A percentile compares a stretch with the other conserved stretches of the same genome.
These are phyloP conservation scores for Stenichneumon culpator DNA, from an alignment of 2,888 invertebrate species.

Conservation along the genomic window DNA sequence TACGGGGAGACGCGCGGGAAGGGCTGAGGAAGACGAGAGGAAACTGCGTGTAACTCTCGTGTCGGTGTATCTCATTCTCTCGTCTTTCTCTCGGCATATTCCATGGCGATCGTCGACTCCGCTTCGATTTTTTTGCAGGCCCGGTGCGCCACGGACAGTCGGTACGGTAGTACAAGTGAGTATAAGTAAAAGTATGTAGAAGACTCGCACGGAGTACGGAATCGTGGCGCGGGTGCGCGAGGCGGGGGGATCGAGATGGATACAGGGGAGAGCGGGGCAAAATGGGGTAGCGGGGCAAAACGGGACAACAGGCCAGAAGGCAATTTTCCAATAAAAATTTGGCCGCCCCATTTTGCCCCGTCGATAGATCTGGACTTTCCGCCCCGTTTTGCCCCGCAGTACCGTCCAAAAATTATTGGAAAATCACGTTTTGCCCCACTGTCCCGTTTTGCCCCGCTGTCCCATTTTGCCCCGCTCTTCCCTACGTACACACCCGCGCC, in stretches of 20 bases:
- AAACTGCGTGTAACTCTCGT: slow-evolving; percentile 8
- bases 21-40: slow-evolving; percentile 56
- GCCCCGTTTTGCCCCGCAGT: too few relatives aligned
- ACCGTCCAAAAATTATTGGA: too few relatives aligned
- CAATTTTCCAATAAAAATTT: too few relatives aligned
- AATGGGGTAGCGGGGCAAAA: too few relatives aligned
- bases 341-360: too few relatives aligned
- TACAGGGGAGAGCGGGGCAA: too few relatives aligned
- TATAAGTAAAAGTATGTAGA: slow-evolving; percentile 66
- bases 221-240: slow-evolving; percentile 65
- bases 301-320: too few relatives aligned
- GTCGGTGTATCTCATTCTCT: slow-evolving; percentile 41
- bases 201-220: slow-evolving; percentile 60
- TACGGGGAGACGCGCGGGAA: slow-evolving; percentile 70
- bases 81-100: slow-evolving; percentile 19
- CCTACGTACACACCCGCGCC: slow-evolving; percentile 39
- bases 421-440: too few relatives aligned
- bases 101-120: slow-evolving; percentile 24
- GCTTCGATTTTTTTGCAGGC: slow-evolving; percentile 46
- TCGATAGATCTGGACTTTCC: too few relatives aligned
- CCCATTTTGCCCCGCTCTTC: too few relatives aligned
- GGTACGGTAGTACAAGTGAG: slow-evolving; percentile 59
- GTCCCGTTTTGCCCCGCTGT: too few relatives aligned
- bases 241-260: slow-evolving; percentile 36
- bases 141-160: slow-evolving; percentile 36